Base-by-base conservation (phyloP, 2,113 vertebrate species). In the Syngnathoides biaculeatus region DNA sequence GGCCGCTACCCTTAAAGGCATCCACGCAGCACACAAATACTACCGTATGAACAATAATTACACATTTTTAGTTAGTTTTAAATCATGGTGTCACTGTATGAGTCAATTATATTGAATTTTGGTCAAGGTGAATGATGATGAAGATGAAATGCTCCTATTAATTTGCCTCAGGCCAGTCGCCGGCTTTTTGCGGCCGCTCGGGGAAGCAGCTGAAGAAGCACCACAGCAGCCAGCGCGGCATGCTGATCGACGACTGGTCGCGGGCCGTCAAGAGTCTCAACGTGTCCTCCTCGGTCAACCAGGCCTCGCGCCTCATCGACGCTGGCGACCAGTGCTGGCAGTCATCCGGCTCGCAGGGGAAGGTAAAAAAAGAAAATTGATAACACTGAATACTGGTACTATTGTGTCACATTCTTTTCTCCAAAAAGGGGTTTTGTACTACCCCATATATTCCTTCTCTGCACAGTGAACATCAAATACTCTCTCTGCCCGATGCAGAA, bases 301-400 rank as follows among this genome's bases (percentile, higher is more conserved):
- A 99, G 87, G 95, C 95, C 3, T 94, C 94, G 0, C 94, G 95
- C 26, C 94, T 98, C 58, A 94, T 98, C 56, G 95, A 99, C 72
- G 89, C 93, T 66, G 95, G 94, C 0, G 97, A 98, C 74, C 97
- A 95, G 81, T 97, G 95, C 68, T 99, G 97, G 97, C 97, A 99
- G 85, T 99, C 97, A 1, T 98, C 97, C 0, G 97, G 97, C 14
- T 99, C 97, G 0, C 97, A 99, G 87, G 97, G 97, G 71, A 99
- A 99, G 94, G 97, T 94, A 86, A 63, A 71, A 27, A 10, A 75
- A 55, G 17, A 27, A 10, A 75, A 55, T 7, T 35, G 4, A 5
- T 35, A 35, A 35, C 30, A 60, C 58, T 3, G 15, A 4, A 60
- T 11, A n/a, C 17, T 5, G 22, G 14, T 58, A 30, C 7, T 60